Evolutionary conservation across 2,113 vertebrate species (phyloP).

Genomic region (Heterochromis multidens): DNA sequence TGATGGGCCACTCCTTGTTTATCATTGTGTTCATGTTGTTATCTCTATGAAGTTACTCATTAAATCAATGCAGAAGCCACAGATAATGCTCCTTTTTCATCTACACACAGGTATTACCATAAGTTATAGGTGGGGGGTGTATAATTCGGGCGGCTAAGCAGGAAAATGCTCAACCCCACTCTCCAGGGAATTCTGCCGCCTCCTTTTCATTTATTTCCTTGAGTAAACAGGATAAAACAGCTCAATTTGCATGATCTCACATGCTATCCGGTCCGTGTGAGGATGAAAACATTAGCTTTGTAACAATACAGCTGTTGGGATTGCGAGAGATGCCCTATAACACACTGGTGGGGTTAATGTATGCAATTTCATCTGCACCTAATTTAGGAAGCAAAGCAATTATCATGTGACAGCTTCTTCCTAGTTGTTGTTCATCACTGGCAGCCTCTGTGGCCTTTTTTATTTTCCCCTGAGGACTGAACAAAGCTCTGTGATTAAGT

Average conservation of each 20-base stretch:
- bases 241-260: slow-evolving; percentile 59
- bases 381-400: slow-evolving; percentile 63
- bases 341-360: slow-evolving; percentile 50
- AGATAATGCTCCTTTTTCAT: slow-evolving; percentile 36
- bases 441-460: slow-evolving; percentile 41
- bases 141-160: slow-evolving; percentile 31
- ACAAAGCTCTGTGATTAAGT: slow-evolving; percentile 64
- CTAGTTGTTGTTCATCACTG: slow-evolving; percentile 49
- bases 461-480: slow-evolving; percentile 57
- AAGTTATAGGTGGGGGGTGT: slow-evolving; percentile 35
- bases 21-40: slow-evolving; percentile 46
- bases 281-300: slow-evolving; percentile 30
- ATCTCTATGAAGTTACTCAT: slow-evolving; percentile 33
- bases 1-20: slow-evolving; percentile 35
- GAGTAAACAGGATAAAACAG: slow-evolving; percentile 71
- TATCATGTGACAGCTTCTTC: slow-evolving; percentile 54
- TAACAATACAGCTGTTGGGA: slow-evolving; percentile 1
- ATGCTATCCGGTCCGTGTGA: background rate
- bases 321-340: background rate
- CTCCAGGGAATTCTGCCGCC: slow-evolving; percentile 51
- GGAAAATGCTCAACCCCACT: slow-evolving; percentile 43
- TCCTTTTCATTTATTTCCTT: slow-evolving; percentile 52
- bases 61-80: slow-evolving; percentile 42
- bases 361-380: slow-evolving; percentile 54
- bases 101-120: slow-evolving; percentile 50